Evolutionary conservation across 2,888 invertebrate species (phyloP).

Genomic region (Nezara viridula): DNA sequence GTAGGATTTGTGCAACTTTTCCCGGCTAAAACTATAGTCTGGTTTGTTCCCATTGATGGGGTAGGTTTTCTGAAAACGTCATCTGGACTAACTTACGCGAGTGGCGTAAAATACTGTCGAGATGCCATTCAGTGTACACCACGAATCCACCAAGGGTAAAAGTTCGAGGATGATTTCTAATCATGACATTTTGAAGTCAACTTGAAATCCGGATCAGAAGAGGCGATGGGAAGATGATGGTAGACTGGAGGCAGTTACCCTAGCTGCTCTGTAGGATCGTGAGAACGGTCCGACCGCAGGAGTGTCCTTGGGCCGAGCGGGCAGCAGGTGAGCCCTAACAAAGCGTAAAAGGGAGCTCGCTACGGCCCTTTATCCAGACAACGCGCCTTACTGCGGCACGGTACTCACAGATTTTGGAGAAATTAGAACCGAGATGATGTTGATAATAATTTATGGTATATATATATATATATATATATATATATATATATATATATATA

Average conservation of each 20-base stretch:
- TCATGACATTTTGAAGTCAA: not conserved
- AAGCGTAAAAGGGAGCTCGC: not conserved
- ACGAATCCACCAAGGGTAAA: too few relatives aligned
- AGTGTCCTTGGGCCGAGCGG: not conserved
- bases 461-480: too few relatives aligned
- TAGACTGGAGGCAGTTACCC: not conserved
- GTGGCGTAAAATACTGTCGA: too few relatives aligned
- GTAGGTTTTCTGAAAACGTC: too few relatives aligned
- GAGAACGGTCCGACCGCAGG: not conserved
- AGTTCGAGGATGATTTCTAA: too few relatives aligned
- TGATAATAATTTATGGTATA: not conserved
- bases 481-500: too few relatives aligned
- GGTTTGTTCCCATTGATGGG: too few relatives aligned
- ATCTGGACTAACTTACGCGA: too few relatives aligned
- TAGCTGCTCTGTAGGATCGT: not conserved
- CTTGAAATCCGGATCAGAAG: too few relatives aligned
- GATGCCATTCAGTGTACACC: too few relatives aligned
- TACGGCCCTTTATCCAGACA: not conserved
- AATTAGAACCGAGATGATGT: not conserved
- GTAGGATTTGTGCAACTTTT: too few relatives aligned
- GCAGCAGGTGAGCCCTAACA: slow-evolving; percentile 17
- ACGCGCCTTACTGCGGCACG: not conserved
- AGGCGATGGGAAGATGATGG: not conserved
- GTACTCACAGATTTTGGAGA: not conserved
- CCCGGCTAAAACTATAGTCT: too few relatives aligned